Evolutionary conservation across 2,888 invertebrate genomes (phyloP).

Genomic region (Lasius fuliginosus): DNA sequence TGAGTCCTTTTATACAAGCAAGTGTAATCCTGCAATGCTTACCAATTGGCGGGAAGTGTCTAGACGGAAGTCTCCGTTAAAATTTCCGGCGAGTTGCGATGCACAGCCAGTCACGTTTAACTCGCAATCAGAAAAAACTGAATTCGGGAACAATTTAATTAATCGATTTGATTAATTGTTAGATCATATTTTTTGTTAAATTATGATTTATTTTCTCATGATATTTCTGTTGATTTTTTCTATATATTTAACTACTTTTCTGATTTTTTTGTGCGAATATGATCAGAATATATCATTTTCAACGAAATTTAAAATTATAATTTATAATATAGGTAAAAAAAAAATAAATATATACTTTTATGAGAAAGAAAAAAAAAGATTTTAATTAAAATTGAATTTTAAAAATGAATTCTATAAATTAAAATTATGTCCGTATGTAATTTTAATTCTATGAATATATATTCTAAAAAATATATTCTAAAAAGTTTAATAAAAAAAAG

Average conservation of each 20-base stretch:
- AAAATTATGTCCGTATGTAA: too few species aligned
- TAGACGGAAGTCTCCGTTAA: constrained; percentile 19
- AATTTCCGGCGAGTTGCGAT: constrained; percentile 22
- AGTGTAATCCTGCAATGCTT: constrained; percentile 40
- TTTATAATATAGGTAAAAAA: constrained; percentile 1
- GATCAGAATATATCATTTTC: not conserved
- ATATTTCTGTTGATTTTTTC: not conserved
- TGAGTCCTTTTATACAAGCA: constrained; percentile 31
- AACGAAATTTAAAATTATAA: not conserved
- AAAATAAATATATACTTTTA: not conserved
- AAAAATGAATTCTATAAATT: too few species aligned
- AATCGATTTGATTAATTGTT: not conserved
- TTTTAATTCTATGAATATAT: too few species aligned
- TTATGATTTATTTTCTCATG: constrained; percentile 9
- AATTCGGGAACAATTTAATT: constrained; percentile 6
- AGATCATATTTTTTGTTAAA: not conserved
- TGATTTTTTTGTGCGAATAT: not conserved
- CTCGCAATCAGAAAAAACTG: constrained; percentile 8
- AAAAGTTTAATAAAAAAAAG: too few species aligned
- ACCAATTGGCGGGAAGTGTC: constrained; percentile 73
- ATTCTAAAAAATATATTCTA: too few species aligned
- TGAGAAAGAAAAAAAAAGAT: not conserved
- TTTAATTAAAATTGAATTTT: too few species aligned
- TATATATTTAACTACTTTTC: constrained; percentile 10
- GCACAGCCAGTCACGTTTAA: constrained; percentile 48